Conservation (phyloP, 1,140 invertebrate genomes). For the Pissodes strobi region DNA sequence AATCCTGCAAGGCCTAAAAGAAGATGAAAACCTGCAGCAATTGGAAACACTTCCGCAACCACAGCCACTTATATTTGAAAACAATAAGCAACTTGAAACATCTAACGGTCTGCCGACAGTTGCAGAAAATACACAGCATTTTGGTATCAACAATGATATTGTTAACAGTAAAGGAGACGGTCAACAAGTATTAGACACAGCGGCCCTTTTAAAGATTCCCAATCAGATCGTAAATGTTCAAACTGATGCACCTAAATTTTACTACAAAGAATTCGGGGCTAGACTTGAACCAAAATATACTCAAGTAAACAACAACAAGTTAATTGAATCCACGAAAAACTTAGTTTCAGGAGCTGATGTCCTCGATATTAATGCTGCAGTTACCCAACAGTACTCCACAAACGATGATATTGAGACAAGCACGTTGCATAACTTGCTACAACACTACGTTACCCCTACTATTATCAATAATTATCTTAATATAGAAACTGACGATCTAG, state of each 20-base stretch:
- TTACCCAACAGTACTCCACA: conserved; percentile 28
- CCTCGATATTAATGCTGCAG: conserved; percentile 60
- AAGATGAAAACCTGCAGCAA: background rate
- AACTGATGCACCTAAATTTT: background rate
- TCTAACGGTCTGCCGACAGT: too few species aligned
- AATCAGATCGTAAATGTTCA: conserved; percentile 8
- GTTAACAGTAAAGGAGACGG: background rate
- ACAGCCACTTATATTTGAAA: background rate
- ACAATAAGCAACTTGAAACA: too few species aligned
- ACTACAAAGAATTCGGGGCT: conserved; percentile 9
- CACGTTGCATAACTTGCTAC: conserved; percentile 19
- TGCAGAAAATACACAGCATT: too few species aligned
- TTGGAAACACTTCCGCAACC: conserved; percentile 9
- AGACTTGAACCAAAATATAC: background rate
- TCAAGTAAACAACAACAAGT: conserved; percentile 36
- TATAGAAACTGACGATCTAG: background rate
- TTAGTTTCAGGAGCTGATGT: conserved; percentile 62
- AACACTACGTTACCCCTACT: conserved; percentile 24
- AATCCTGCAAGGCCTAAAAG: background rate
- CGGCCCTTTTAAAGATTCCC: conserved; percentile 7
- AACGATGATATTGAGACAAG: conserved; percentile 20
- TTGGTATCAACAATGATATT: background rate
- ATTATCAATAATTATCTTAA: background rate
- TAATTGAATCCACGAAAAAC: conserved; percentile 61
- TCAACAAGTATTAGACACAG: conserved; percentile 5